phyloP scores from a whole-genome alignment of 92 coral and sea anemone genomes.

The Scolanthus callimorphus region DNA sequence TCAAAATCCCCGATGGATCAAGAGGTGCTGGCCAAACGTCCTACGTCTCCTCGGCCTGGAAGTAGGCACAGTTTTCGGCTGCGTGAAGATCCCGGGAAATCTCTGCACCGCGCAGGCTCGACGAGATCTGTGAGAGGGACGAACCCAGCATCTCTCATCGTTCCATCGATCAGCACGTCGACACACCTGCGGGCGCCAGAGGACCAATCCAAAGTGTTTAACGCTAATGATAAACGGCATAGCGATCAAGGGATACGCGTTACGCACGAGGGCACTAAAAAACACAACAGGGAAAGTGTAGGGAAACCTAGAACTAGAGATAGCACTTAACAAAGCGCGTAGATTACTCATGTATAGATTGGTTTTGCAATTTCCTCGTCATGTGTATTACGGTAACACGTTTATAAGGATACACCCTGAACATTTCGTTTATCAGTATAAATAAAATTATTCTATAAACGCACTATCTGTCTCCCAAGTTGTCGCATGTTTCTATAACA shows the following conservation, averaged over 20 bases:
- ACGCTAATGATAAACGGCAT: not conserved
- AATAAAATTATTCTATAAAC: too few species aligned
- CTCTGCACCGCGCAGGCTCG: conserved; percentile 12
- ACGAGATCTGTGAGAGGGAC: not conserved
- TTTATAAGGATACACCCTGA: too few species aligned
- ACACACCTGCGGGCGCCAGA: not conserved
- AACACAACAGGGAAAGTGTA: not conserved
- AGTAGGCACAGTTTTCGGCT: conserved; percentile 32
- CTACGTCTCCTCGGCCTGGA: conserved; percentile 18
- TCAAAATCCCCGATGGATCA: conserved; percentile 19
- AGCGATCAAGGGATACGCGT: not conserved
- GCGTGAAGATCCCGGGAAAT: too few species aligned
- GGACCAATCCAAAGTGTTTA: not conserved
- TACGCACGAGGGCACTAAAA: not conserved
- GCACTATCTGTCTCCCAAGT: too few species aligned
- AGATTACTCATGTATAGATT: too few species aligned
- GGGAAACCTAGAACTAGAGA: not conserved
- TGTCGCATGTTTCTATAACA: too few species aligned
- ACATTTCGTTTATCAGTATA: too few species aligned
- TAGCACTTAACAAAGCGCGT: not conserved
- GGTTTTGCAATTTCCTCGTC: too few species aligned
- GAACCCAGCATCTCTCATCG: not conserved
- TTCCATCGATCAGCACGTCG: not conserved
- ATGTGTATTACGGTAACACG: too few species aligned
- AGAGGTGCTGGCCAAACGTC: conserved; percentile 1